Evolutionary conservation across 2,888 invertebrate genomes (phyloP).

Genomic region (Conomelus anceps): DNA sequence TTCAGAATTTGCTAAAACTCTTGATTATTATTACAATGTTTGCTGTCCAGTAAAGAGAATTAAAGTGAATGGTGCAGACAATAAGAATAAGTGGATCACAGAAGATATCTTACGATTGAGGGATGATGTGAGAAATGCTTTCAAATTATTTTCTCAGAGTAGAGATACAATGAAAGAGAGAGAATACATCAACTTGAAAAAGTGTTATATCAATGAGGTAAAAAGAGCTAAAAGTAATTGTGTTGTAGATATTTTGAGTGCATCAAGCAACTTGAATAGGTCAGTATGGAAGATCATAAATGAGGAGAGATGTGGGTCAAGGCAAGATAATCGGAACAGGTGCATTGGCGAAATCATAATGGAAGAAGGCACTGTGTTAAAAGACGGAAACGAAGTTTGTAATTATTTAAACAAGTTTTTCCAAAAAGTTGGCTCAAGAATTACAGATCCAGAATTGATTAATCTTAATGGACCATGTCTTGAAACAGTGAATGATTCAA

Average conservation of each 20-base stretch:
- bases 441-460: neutral
- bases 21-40: neutral
- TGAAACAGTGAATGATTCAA: neutral
- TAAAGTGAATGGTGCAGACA: neutral
- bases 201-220: neutral
- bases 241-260: neutral
- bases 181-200: neutral
- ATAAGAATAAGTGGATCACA: neutral
- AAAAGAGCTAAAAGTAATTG: neutral
- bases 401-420: neutral
- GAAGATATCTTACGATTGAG: neutral
- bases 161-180: neutral
- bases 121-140: neutral
- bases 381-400: neutral
- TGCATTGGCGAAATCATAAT: neutral
- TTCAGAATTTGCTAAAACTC: neutral
- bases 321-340: neutral
- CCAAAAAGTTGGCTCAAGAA: neutral
- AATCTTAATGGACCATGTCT: too few species aligned
- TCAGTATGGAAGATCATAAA: neutral
- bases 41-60: neutral
- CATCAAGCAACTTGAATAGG: neutral
- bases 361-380: neutral
- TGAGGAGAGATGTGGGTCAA: neutral
- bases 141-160: neutral